These are phyloP conservation scores for Phrynosoma platyrhinos DNA, from an alignment of 2,113 vertebrate species.

Conservation along the genomic window DNA sequence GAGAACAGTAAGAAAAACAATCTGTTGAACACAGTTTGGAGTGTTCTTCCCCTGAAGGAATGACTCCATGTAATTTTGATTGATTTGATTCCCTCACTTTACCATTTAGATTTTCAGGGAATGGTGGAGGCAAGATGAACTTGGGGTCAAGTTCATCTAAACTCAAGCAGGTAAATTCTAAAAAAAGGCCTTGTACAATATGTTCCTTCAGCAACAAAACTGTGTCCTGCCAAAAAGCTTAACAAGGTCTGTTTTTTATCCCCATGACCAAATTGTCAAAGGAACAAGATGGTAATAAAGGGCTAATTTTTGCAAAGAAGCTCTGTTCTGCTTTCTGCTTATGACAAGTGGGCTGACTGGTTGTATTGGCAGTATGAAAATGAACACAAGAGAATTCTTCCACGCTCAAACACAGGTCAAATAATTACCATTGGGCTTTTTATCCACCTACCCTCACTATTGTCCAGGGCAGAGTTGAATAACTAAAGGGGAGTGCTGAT, in stretches of 20 bases:
- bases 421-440: neutral
- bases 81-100: neutral
- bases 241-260: neutral
- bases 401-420: neutral
- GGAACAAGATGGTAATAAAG: neutral
- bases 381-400: neutral
- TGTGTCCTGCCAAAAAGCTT: neutral
- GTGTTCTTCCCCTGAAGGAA: neutral
- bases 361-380: slow-evolving; percentile 3
- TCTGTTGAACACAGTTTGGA: neutral
- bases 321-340: neutral
- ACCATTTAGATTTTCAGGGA: neutral
- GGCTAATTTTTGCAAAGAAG: neutral
- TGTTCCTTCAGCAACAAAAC: neutral
- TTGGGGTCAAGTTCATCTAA: neutral
- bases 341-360: neutral
- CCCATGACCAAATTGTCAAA: neutral
- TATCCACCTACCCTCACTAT: neutral
- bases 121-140: neutral
- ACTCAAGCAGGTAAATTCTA: neutral
- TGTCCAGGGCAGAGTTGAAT: neutral
- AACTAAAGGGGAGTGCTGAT: neutral
- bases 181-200: neutral
- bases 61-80: neutral
- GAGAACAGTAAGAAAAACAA: neutral